Percentiles rank a stretch among this genome's conserved stretches.
phyloP scores from a whole-genome alignment of 2,797 vertebrate genomes.

The Erpetoichthys calabaricus region DNA sequence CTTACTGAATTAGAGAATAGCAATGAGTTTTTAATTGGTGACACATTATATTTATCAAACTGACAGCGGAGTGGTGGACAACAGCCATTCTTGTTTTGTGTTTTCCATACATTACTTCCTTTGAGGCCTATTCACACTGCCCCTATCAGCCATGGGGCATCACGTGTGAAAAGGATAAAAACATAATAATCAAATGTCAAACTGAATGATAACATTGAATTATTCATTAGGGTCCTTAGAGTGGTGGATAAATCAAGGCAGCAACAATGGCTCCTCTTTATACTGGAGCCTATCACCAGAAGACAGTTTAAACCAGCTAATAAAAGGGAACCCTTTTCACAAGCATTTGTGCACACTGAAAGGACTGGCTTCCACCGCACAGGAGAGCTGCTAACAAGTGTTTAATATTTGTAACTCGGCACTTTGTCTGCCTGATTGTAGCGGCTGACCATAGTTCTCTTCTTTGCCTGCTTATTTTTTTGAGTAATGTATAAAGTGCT shows the following conservation, averaged over 20 bases:
- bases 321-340: constrained; percentile 51
- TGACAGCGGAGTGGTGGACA: constrained; percentile 64
- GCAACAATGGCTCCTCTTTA: constrained; percentile 60
- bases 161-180: constrained; percentile 56
- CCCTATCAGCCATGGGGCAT: constrained; percentile 48
- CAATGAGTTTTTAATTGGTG: constrained; percentile 94
- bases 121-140: constrained; percentile 44
- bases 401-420: constrained; percentile 68
- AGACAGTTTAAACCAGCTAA: constrained; percentile 45
- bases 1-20: constrained; percentile 70
- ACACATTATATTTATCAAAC: constrained; percentile 94
- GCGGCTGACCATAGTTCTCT: constrained; percentile 18
- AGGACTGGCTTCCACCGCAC: constrained; percentile 41
- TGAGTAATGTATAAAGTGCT: no score
- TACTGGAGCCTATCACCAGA: constrained; percentile 37
- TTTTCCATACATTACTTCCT: constrained; percentile 64
- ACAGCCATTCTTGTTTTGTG: constrained; percentile 68
- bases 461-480: constrained; percentile 15
- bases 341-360: constrained; percentile 41
- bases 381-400: constrained; percentile 66
- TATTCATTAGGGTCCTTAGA: constrained; percentile 78
- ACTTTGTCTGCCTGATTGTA: constrained; percentile 36
- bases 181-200: constrained; percentile 59
- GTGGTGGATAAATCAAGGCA: constrained; percentile 61
- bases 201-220: constrained; percentile 85